These are phyloP conservation scores for Vulpes lagopus DNA, from an alignment of 2,113 vertebrate species.

Conservation along the genomic window DNA sequence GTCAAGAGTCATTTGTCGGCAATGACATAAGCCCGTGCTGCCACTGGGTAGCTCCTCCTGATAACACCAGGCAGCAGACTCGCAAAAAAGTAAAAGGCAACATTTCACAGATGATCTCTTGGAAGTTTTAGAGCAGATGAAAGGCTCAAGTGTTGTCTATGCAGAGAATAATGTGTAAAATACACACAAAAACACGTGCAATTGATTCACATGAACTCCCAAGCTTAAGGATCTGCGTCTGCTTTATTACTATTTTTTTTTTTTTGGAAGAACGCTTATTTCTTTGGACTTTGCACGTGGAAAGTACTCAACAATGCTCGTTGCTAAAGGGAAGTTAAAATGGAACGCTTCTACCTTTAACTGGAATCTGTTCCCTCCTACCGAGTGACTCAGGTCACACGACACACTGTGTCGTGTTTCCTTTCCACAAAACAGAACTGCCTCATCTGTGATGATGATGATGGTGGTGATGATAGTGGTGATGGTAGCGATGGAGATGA, in stretches of 20 bases:
- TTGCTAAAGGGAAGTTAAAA: not conserved
- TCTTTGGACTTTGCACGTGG: accelerated
- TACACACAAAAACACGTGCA: accelerated
- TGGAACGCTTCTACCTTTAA: not conserved
- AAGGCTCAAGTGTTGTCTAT: not conserved
- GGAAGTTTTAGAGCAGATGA: not conserved
- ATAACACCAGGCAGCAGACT: not conserved
- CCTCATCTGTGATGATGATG: not conserved
- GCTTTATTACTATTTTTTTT: no score
- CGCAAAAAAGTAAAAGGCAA: not conserved
- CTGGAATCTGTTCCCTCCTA: not conserved
- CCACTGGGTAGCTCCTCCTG: accelerated
- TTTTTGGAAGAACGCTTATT: not conserved
- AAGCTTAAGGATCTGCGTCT: not conserved
- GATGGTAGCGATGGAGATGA: accelerated
- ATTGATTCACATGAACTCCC: not conserved
- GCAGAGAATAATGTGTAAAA: not conserved
- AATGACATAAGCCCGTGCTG: accelerated
- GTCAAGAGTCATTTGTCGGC: not conserved
- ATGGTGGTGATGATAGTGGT: accelerated
- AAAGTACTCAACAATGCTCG: not conserved
- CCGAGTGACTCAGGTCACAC: not conserved
- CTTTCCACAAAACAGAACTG: accelerated
- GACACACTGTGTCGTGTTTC: not conserved
- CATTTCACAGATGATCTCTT: not conserved